Percentiles rank a stretch among this genome's conserved stretches.
Evolutionary conservation across 2,797 vertebrate species (phyloP).

Genomic region (Phoxinus dragarum): DNA sequence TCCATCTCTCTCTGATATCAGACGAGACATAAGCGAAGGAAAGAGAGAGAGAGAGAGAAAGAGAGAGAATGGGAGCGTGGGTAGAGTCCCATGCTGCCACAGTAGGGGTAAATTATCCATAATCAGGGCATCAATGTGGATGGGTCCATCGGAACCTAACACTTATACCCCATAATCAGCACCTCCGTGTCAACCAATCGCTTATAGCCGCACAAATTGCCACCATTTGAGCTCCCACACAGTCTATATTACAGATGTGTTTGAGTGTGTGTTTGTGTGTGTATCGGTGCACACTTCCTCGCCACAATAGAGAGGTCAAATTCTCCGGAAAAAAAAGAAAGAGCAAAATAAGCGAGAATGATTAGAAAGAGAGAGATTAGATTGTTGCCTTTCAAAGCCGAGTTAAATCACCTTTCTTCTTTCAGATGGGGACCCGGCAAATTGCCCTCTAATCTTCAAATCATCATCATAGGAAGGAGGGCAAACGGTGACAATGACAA

Average conservation of each 20-base stretch:
- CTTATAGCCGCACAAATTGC: conserved; percentile 62
- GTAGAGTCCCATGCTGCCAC: conserved; percentile 61
- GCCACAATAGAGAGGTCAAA: conserved; percentile 43
- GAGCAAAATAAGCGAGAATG: conserved; percentile 31
- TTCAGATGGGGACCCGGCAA: conserved; percentile 31
- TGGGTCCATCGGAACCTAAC: conserved; percentile 65
- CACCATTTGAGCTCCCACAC: conserved; percentile 63
- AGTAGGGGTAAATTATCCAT: conserved; percentile 66
- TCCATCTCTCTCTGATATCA: conserved; percentile 47
- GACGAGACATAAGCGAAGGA: conserved; percentile 25
- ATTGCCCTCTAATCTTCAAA: conserved; percentile 50
- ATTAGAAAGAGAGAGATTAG: conserved; percentile 41
- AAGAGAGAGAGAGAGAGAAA: conserved; percentile 30
- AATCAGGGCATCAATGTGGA: conserved; percentile 66
- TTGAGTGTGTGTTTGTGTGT: conserved; percentile 49
- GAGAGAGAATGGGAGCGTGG: conserved; percentile 55
- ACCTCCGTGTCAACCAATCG: conserved; percentile 64
- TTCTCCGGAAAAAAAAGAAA: neutral
- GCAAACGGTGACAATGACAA: conserved; percentile 8
- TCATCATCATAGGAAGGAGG: conserved; percentile 34
- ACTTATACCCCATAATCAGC: conserved; percentile 64
- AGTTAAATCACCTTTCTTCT: conserved; percentile 33
- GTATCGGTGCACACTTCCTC: conserved; percentile 42
- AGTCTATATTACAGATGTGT: conserved; percentile 56
- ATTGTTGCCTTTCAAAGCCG: conserved; percentile 36